Conservation (phyloP, 2,113 vertebrate species). For the Tursiops truncatus region DNA sequence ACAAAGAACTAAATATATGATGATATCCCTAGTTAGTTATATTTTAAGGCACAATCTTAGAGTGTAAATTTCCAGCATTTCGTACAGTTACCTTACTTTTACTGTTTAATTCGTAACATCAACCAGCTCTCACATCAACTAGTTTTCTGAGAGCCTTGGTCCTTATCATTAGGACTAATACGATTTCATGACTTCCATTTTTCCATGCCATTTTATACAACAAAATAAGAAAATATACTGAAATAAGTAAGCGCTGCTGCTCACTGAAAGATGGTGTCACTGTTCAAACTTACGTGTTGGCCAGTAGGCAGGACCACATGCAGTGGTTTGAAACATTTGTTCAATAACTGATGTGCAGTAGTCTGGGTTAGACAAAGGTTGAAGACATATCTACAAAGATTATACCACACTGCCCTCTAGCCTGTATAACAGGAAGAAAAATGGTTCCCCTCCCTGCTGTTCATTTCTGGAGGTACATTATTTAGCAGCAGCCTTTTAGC, state of each 20-base stretch:
- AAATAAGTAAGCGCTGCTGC: neutral
- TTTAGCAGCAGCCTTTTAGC: neutral
- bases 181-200: neutral
- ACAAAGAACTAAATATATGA: neutral
- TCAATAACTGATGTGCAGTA: neutral
- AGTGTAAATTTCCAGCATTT: neutral
- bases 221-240: neutral
- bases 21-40: neutral
- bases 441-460: neutral
- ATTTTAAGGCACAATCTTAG: neutral
- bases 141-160: neutral
- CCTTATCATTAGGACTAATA: neutral
- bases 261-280: neutral
- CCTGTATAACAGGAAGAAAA: slow-evolving; percentile 32
- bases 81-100: neutral
- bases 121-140: neutral
- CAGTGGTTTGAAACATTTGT: slow-evolving; percentile 17
- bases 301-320: neutral
- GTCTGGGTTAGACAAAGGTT: neutral
- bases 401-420: slow-evolving; percentile 71
- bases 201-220: neutral
- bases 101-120: neutral
- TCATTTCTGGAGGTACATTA: neutral
- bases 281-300: neutral
- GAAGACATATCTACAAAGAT: neutral